Evolutionary conservation across 2,113 vertebrate species (phyloP).

Genomic region (Tamias sibiricus): DNA sequence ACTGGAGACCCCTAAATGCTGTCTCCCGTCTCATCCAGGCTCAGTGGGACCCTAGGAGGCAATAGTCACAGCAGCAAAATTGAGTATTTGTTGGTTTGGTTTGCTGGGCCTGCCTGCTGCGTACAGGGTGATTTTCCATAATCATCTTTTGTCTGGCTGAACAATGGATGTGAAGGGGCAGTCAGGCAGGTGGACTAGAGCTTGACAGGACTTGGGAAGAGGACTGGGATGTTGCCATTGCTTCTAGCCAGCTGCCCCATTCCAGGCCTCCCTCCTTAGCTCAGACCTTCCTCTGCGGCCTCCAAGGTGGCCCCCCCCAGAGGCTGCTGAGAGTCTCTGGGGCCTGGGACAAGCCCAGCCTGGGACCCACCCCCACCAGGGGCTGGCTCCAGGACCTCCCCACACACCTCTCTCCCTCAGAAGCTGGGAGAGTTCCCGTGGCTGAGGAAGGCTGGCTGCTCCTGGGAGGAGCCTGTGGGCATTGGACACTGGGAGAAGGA

Average conservation of each 20-base stretch:
- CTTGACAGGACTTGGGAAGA: not conserved
- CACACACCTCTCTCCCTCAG: conserved; percentile 55
- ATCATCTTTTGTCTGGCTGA: conserved; percentile 72
- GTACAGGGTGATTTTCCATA: conserved; percentile 29
- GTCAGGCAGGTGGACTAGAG: conserved; percentile 58
- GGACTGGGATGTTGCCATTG: not conserved
- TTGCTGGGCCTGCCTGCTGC: conserved; percentile 39
- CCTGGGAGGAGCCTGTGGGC: conserved; percentile 72
- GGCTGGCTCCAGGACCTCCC: conserved; percentile 49
- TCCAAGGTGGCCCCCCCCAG: not conserved
- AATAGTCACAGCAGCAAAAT: not conserved
- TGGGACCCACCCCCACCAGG: not conserved
- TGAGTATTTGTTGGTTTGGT: conserved; percentile 53
- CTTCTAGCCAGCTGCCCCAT: not conserved
- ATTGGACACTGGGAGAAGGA: conserved; percentile 71
- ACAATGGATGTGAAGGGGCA: conserved; percentile 64
- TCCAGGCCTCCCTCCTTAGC: not conserved
- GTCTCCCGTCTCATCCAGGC: not conserved
- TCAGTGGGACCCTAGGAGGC: not conserved
- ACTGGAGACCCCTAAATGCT: not conserved
- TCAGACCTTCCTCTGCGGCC: not conserved
- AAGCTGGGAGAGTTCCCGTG: conserved; percentile 62
- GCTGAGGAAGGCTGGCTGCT: conserved; percentile 47
- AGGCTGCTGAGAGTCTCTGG: not conserved
- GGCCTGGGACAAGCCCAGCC: not conserved